Evolutionary conservation across 92 coral and sea anemone species (phyloP).

Genomic region (Meandrina meandrites): DNA sequence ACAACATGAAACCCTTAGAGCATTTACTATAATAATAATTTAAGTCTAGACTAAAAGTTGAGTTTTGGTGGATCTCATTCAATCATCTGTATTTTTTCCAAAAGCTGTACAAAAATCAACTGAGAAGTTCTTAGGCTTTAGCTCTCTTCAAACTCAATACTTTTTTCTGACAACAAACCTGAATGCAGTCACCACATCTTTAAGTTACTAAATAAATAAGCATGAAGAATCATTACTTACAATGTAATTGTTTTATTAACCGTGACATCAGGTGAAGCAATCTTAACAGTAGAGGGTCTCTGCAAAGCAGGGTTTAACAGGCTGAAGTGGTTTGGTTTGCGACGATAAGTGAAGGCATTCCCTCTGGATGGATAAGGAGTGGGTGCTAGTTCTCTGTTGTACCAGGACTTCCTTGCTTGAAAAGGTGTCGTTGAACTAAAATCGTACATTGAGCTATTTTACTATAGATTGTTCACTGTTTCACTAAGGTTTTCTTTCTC

Average conservation of each 20-base stretch:
- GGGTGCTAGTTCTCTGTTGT: background rate
- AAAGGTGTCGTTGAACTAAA: slow-evolving; percentile 20
- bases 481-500: background rate
- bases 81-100: too few species aligned
- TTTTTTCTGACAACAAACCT: too few species aligned
- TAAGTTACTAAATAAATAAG: background rate
- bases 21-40: too few species aligned
- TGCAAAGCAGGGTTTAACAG: slow-evolving; percentile 33
- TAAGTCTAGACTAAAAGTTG: background rate
- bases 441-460: background rate
- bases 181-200: too few species aligned
- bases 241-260: slow-evolving; percentile 24
- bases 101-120: too few species aligned
- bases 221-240: slow-evolving; percentile 7
- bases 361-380: slow-evolving; percentile 18
- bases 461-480: background rate
- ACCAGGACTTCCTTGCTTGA: slow-evolving; percentile 22
- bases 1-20: too few species aligned
- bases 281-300: slow-evolving; percentile 39
- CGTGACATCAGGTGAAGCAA: slow-evolving; percentile 41
- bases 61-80: too few species aligned
- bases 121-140: too few species aligned
- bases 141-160: too few species aligned
- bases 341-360: slow-evolving; percentile 13
- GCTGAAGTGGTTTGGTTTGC: slow-evolving; percentile 41